Evolutionary conservation across 2,888 invertebrate genomes (phyloP), one percentile per base, ranked within the genome.

Genomic region (Cheiracanthium punctorium): DNA sequence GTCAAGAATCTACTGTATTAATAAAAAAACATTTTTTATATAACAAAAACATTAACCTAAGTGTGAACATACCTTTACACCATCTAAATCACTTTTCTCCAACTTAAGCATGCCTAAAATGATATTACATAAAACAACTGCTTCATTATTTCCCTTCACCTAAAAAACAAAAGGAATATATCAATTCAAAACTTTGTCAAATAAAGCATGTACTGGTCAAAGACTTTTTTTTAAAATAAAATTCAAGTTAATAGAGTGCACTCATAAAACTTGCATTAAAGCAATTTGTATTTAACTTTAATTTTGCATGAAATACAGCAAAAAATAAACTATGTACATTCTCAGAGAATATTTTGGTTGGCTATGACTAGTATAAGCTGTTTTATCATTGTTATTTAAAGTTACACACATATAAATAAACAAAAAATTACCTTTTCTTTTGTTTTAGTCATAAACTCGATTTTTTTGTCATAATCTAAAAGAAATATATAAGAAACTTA

Each of bases 361-460:
- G n/a, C n/a, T n/a, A n/a, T n/a, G n/a, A n/a, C n/a, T n/a, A n/a
- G n/a, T n/a, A n/a, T n/a, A n/a, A 58, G 58, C 1, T 10, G 12
- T 37, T 37, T 37, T 12, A 8, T 48, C 20, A 41, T 70, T 52
- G 12, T 24, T 58, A 1, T 58, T 58, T 58, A 58, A 20, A 58
- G 20, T 10, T 58, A 17, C 8, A 76, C 4, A 41, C n/a, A 70
- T 33, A 72, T 76, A 77, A 88, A n/a, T n/a, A n/a, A n/a, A n/a
- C n/a, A n/a, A n/a, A n/a, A n/a, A n/a, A n/a, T n/a, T n/a, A 98
- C 96, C 92, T 97, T 97, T 0, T 94, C 93, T 91, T 97, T 96
- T 32, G 96, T 94, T 91, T 96, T 97, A 91, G 96, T 95, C 70
- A 99, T 93, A 92, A 99, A 99, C 12, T 94, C 94, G 41, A 98